Conservation (phyloP, 2,797 vertebrate species). For the Austrolebias charrua region DNA sequence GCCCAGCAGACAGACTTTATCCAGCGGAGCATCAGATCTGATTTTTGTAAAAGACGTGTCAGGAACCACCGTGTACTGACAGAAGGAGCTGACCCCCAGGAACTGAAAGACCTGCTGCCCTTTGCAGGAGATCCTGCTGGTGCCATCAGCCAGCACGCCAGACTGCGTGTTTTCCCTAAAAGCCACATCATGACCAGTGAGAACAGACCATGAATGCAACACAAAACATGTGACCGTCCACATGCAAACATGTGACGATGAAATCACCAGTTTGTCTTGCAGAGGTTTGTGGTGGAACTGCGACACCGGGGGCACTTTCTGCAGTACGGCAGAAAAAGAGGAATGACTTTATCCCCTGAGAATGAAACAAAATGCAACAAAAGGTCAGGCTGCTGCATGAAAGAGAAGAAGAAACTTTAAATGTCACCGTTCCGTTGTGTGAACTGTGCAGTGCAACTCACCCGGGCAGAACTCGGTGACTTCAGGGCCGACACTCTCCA, state of each 20-base stretch:
- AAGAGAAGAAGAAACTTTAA: not conserved
- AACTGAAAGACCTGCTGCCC: slow-evolving; percentile 90
- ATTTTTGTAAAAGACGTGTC: slow-evolving; percentile 91
- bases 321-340: slow-evolving; percentile 90
- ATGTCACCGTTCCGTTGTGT: not conserved
- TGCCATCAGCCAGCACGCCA: slow-evolving; percentile 59
- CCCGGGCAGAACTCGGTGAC: slow-evolving; percentile 87
- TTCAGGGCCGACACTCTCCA: slow-evolving; percentile 90
- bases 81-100: slow-evolving; percentile 92
- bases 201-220: not conserved
- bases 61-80: slow-evolving; percentile 90
- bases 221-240: not conserved
- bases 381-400: not conserved
- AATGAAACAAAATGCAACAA: slow-evolving; percentile 1
- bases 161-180: slow-evolving; percentile 47
- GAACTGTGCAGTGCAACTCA: slow-evolving; percentile 5
- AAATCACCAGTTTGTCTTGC: slow-evolving; percentile 90
- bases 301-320: slow-evolving; percentile 88
- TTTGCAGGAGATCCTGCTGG: slow-evolving; percentile 78
- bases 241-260: not conserved
- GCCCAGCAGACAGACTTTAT: slow-evolving; percentile 91
- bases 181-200: not conserved
- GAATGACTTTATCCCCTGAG: slow-evolving; percentile 89
- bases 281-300: slow-evolving; percentile 89
- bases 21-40: slow-evolving; percentile 81